These are phyloP conservation scores for Cistogaster globosa DNA, from an alignment of 2,888 invertebrate genomes.

Conservation along the genomic window DNA sequence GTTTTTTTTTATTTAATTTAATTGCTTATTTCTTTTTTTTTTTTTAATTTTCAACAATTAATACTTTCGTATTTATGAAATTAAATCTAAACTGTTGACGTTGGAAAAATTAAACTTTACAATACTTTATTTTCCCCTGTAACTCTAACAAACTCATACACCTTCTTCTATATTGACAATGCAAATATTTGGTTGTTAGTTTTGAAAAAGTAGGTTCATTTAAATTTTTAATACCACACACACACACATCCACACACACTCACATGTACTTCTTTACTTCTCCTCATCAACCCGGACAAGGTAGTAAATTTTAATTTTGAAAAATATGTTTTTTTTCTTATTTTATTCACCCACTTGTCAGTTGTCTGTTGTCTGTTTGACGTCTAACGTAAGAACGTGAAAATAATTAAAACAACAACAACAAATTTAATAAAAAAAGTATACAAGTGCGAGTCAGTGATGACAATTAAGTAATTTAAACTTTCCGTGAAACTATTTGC, in stretches of 20 bases:
- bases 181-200: neutral
- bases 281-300: neutral
- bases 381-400: slow-evolving; percentile 51
- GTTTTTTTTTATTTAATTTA: no score
- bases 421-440: slow-evolving; percentile 8
- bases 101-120: neutral
- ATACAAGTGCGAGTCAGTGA: slow-evolving; percentile 7
- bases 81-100: neutral
- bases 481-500: neutral
- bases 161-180: neutral
- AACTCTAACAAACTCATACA: neutral
- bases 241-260: neutral
- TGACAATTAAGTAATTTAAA: slow-evolving; percentile 1
- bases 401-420: slow-evolving; percentile 30
- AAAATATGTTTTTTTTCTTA: slow-evolving; percentile 30
- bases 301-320: slow-evolving; percentile 28
- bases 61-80: neutral
- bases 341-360: slow-evolving; percentile 50
- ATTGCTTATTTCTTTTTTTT: no score
- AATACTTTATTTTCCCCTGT: neutral
- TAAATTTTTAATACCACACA: slow-evolving; percentile 11
- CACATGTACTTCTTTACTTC: neutral
- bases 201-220: slow-evolving; percentile 24
- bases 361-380: slow-evolving; percentile 50
- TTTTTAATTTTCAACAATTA: neutral